These are phyloP conservation scores for Scomber scombrus DNA, from an alignment of 2,113 vertebrate genomes.

Conservation along the genomic window DNA sequence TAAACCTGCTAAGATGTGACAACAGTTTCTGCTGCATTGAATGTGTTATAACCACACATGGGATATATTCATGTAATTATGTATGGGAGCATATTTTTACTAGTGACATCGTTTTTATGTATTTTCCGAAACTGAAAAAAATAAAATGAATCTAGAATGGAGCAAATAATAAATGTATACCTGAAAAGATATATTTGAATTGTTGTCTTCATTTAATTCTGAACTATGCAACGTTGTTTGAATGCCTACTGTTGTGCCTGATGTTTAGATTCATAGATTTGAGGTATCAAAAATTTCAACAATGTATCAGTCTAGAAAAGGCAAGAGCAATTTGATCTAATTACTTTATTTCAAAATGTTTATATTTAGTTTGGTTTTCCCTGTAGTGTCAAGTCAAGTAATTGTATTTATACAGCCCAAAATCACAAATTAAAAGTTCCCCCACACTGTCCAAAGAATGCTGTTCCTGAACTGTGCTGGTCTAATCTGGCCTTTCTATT, in stretches of 20 bases:
- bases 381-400: too few relatives aligned
- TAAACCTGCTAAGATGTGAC: conserved; percentile 32
- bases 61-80: conserved; percentile 46
- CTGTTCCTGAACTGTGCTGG: too few relatives aligned
- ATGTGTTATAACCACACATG: conserved; percentile 7
- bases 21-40: conserved; percentile 14
- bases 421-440: too few relatives aligned
- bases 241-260: not conserved
- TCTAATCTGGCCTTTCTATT: too few relatives aligned
- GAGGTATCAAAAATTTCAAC: not conserved
- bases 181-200: conserved; percentile 51
- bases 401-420: too few relatives aligned
- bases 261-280: not conserved
- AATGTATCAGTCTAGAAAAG: too few relatives aligned
- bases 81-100: conserved; percentile 44
- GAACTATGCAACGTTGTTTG: not conserved
- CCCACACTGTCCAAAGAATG: too few relatives aligned
- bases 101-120: conserved; percentile 60
- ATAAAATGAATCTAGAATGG: conserved; percentile 35
- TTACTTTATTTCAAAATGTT: too few relatives aligned
- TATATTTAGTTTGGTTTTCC: too few relatives aligned
- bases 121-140: conserved; percentile 59
- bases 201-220: conserved; percentile 27
- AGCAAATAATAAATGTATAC: conserved; percentile 75
- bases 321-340: too few relatives aligned